Evolutionary conservation across 53 echinoderm and acorn worm species (phyloP).

Genomic region (Holothuria leucospilota): DNA sequence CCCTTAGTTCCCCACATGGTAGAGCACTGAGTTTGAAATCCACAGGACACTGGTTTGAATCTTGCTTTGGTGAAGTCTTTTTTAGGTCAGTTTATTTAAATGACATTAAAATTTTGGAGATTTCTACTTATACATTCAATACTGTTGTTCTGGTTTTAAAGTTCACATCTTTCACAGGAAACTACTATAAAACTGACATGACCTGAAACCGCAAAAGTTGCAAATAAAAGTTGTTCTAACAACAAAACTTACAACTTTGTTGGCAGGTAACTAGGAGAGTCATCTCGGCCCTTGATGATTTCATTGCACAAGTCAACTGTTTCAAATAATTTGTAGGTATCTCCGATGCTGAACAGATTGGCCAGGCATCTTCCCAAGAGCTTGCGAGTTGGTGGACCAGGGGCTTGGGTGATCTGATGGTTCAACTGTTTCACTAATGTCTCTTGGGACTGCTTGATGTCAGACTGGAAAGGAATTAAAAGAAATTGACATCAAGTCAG

Average conservation of each 20-base stretch:
- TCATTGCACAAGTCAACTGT: conserved; percentile 95
- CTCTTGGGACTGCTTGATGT: conserved; percentile 93
- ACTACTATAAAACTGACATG: too few relatives aligned
- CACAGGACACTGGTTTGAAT: too few relatives aligned
- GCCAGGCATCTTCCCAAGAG: conserved; percentile 95
- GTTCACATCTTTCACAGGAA: too few relatives aligned
- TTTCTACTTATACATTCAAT: too few relatives aligned
- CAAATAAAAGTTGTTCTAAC: too few relatives aligned
- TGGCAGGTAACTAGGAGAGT: conserved; percentile 97
- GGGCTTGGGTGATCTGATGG: conserved; percentile 87
- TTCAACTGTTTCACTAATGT: conserved; percentile 86
- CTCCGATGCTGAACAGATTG: conserved; percentile 83
- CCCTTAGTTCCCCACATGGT: too few relatives aligned
- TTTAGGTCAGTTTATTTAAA: too few relatives aligned
- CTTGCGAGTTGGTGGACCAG: conserved; percentile 92
- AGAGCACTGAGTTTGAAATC: too few relatives aligned
- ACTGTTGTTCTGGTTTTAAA: too few relatives aligned
- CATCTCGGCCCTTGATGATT: conserved; percentile 99
- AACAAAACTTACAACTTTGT: conserved; percentile 79
- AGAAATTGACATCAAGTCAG: neutral
- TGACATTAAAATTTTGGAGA: too few relatives aligned
- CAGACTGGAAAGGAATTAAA: conserved; percentile 69
- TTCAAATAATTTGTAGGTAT: conserved; percentile 81
- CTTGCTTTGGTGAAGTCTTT: too few relatives aligned
- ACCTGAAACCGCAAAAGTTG: too few relatives aligned